Base-by-base conservation (phyloP, 37 sponge, comb jelly and placozoan species). In the Ianthella basta region DNA sequence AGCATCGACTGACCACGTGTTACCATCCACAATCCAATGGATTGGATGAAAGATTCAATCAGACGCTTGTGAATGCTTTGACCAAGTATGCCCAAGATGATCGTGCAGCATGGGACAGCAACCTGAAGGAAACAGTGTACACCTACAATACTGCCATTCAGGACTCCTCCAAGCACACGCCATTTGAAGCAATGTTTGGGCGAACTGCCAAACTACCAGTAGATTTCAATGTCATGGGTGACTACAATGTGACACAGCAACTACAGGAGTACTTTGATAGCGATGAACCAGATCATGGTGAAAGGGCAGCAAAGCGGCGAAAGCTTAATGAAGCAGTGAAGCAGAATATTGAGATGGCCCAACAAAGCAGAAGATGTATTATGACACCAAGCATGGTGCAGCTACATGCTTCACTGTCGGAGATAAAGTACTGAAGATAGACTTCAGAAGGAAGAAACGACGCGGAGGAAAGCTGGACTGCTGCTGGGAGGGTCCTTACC, bases 41-140 rank as follows among this genome's bases (percentile, higher is more conserved):
- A 5, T 24, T 89, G 50, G 90, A 72, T 80, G 90, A 89, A 32
- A 25, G 90, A 36, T 86, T 40, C 60, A 86, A 90, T 56, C 91
- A 90, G 57, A 86, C 91, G 10, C 32, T 90, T 14, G 34, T 60
- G 4, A 86, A 77, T 33, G 19, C 65, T 15, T 56, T 90, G 12
- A 79, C 65, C 21, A 90, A 73, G 63, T 83, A 55, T 85, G 86
- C 54, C 27, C 60, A 57, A 30, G 69, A 37, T 15, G 54, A 84
- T 4, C 40, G 37, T 25, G 56, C 57, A 4, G 61, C 38, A 29
- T 88, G 89, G 89, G 81, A 75, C 35, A 73, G 81, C 24, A 57
- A 65, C 20, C 50, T 88, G 0, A 73, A 37, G 10, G 41, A 37
- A 50, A n/a, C 14, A 38, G 84, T 88, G 13, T 88, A 79, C 50